Evolutionary conservation across 2,888 invertebrate species (phyloP), one percentile per base, ranked within the genome.

Genomic region (Callyntrura guangdongensis): DNA sequence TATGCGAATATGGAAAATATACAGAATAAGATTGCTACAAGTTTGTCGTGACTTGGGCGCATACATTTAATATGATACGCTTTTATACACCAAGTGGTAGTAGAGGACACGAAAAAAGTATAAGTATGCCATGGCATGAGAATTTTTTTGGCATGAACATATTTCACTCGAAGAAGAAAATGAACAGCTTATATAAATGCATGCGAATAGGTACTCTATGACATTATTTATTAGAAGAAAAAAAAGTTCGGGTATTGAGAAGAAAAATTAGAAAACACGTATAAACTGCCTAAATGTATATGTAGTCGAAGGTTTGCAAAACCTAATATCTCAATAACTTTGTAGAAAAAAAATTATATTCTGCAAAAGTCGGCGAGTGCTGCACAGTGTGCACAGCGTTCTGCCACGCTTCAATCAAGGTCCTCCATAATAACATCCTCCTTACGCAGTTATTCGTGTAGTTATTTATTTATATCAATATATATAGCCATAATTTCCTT

Each of bases 331-430:
- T 79, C 79, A 79, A 79, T 79, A 79, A 77, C 36, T 36, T 4
- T 36, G 36, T 36, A 36, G 6, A 36, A 36, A 36, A 4, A 36
- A 36, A 4, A 36, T 36, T 36, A 6, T 79, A 53, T n/a, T n/a
- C n/a, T n/a, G n/a, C n/a, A n/a, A 79, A 79, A 79, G 27, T 59
- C 56, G 11, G 20, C 0, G 27, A 56, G 79, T 56, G 27, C 36
- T 79, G 79, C 56, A 4, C 79, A 79, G 79, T 14, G 36, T 79
- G 79, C 56, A 4, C 79, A 79, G 79, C 25, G 36, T 6, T 36
- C 3, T 6, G 27, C 59, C 79, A 79, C 79, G 79, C 79, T 79
- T 79, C 56, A 79, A 79, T 79, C 79, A 79, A 79, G 79, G 79
- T 79, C 59, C 59, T 53, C 77, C 0, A 22, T 11, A 74, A 49